Evolutionary conservation across 1,140 invertebrate species (phyloP).

Genomic region (Drosophila azteca): DNA sequence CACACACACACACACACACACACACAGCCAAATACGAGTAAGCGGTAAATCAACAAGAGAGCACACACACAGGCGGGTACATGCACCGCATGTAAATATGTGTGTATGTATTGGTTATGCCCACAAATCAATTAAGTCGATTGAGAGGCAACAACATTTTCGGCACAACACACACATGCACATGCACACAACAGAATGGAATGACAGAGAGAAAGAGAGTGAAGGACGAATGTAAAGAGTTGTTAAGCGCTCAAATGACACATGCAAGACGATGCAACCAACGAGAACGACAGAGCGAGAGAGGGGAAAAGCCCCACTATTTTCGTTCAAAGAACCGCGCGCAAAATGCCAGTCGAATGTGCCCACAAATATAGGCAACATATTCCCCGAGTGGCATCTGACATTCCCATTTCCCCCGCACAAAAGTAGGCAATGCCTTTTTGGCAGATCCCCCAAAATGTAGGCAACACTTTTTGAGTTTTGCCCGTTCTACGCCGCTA

Average conservation of each 20-base stretch:
- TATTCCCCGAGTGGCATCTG: too few relatives aligned
- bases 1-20: slow-evolving; percentile 22
- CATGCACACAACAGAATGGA: background rate
- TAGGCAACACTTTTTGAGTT: slow-evolving; percentile 19
- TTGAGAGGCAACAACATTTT: slow-evolving; percentile 59
- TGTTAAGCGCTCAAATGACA: slow-evolving; percentile 12
- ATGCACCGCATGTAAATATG: slow-evolving; percentile 55
- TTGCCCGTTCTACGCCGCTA: background rate
- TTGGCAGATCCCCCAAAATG: slow-evolving; percentile 3
- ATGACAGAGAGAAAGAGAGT: slow-evolving; percentile 1
- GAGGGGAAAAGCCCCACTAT: too few relatives aligned
- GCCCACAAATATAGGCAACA: too few relatives aligned
- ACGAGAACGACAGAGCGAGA: too few relatives aligned
- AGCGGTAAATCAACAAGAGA: slow-evolving; percentile 48
- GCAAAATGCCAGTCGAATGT: too few relatives aligned
- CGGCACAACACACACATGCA: background rate
- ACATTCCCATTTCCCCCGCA: background rate
- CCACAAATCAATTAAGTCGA: slow-evolving; percentile 83
- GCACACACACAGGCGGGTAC: slow-evolving; percentile 28
- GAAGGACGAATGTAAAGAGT: slow-evolving; percentile 37
- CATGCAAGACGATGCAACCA: too few relatives aligned
- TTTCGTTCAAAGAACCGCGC: too few relatives aligned
- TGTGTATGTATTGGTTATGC: slow-evolving; percentile 78
- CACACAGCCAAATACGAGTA: slow-evolving; percentile 19
- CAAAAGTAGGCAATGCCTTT: slow-evolving; percentile 18